Conservation (phyloP, 2,888 invertebrate species). For the Thera obeliscata region DNA sequence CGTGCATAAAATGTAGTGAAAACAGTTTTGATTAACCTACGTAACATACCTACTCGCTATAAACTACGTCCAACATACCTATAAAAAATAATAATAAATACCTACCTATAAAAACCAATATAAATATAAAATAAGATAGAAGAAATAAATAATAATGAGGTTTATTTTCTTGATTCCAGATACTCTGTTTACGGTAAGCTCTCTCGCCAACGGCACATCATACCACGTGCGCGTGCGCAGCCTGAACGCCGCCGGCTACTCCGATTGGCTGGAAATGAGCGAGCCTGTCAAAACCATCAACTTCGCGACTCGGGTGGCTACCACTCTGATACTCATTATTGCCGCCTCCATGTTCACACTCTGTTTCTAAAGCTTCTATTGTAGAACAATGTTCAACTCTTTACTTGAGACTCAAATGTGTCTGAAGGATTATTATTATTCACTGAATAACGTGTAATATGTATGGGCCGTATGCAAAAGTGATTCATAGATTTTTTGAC, state of each 20-base stretch:
- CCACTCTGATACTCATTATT: slow-evolving; percentile 46
- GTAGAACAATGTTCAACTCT: background rate
- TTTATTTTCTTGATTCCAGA: slow-evolving; percentile 49
- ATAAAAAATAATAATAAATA: no score
- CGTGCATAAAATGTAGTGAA: no score
- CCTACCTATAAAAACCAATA: no score
- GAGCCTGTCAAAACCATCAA: slow-evolving; percentile 53
- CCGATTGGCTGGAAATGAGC: slow-evolving; percentile 63
- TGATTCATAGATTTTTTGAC: no score
- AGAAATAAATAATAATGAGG: no score
- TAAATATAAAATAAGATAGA: no score
- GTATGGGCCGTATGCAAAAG: no score
- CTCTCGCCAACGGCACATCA: slow-evolving; percentile 60
- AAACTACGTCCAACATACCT: no score
- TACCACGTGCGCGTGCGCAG: slow-evolving; percentile 69
- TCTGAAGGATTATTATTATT: no score
- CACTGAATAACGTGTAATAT: no score
- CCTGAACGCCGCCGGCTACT: slow-evolving; percentile 70
- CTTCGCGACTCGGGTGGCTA: slow-evolving; percentile 38
- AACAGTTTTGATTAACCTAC: no score
- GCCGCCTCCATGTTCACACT: slow-evolving; percentile 43
- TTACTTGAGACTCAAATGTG: background rate
- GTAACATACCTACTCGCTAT: no score
- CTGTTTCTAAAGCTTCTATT: slow-evolving; percentile 33
- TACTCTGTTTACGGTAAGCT: slow-evolving; percentile 62